Percentiles rank a stretch among this genome's conserved stretches.
Evolutionary conservation across 2,888 invertebrate species (phyloP).

Genomic region (Drosophila aldrichi): DNA sequence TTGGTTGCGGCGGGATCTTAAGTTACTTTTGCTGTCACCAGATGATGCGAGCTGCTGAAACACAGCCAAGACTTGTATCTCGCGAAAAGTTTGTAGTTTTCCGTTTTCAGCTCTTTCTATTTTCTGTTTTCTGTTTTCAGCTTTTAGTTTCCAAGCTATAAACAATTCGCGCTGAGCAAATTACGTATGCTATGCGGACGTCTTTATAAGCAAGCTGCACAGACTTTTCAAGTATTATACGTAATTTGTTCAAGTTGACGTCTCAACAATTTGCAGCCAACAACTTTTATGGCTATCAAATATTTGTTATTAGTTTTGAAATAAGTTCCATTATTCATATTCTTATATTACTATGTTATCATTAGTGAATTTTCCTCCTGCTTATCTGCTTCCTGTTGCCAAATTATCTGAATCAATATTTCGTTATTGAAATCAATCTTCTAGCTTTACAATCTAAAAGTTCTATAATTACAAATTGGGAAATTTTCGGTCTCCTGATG

Average conservation of each 20-base stretch:
- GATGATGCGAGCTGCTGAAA: slow-evolving; percentile 28
- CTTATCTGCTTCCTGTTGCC: background rate
- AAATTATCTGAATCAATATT: background rate
- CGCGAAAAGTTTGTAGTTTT: slow-evolving; percentile 23
- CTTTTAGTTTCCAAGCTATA: background rate
- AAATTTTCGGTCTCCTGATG: slow-evolving; percentile 12
- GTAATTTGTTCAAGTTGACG: slow-evolving; percentile 18
- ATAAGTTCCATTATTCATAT: too few species aligned
- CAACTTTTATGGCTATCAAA: background rate
- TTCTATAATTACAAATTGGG: slow-evolving; percentile 19
- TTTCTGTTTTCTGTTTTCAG: too few species aligned
- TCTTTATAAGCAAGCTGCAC: slow-evolving; percentile 4
- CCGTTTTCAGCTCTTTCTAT: background rate
- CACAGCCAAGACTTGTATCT: slow-evolving; percentile 16
- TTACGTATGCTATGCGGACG: slow-evolving; percentile 10
- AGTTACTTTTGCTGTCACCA: slow-evolving; percentile 62
- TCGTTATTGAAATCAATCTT: background rate
- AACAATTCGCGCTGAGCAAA: slow-evolving; percentile 12
- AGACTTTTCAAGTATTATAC: slow-evolving; percentile 9
- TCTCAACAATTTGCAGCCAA: background rate
- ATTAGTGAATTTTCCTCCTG: background rate
- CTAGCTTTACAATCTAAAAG: background rate
- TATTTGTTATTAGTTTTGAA: background rate
- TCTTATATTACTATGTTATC: background rate
- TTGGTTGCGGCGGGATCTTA: slow-evolving; percentile 44